Conservation (phyloP, 2,797 vertebrate genomes). For the Scleropages formosus region DNA sequence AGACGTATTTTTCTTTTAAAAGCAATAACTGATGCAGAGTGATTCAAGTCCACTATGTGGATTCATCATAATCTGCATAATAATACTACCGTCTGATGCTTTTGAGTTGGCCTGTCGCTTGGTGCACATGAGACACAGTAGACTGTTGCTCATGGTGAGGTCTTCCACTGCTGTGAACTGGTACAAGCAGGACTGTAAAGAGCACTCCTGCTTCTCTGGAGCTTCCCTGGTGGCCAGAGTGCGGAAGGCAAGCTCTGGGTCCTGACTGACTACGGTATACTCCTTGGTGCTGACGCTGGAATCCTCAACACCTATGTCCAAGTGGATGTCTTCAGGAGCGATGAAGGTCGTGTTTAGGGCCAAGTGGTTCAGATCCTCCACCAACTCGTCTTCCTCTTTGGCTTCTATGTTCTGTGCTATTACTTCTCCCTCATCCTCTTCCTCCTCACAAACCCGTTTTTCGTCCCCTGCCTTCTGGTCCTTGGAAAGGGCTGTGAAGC, state of each 20-base stretch:
- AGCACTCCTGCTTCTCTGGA: slow-evolving; percentile 75
- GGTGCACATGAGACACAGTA: slow-evolving; percentile 87
- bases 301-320: slow-evolving; percentile 51
- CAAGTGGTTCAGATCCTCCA: slow-evolving; percentile 58
- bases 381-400: slow-evolving; percentile 54
- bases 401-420: background rate
- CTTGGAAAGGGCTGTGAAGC: slow-evolving; percentile 57
- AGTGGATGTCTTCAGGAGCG: slow-evolving; percentile 53
- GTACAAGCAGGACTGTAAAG: slow-evolving; percentile 82
- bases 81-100: slow-evolving; percentile 51
- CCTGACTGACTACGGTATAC: slow-evolving; percentile 66
- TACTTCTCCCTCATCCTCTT: slow-evolving; percentile 8
- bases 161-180: slow-evolving; percentile 91
- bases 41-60: too few species aligned
- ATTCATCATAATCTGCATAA: too few species aligned
- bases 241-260: slow-evolving; percentile 83
- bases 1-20: background rate
- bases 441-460: slow-evolving; percentile 24
- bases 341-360: slow-evolving; percentile 50
- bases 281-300: slow-evolving; percentile 48
- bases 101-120: slow-evolving; percentile 57
- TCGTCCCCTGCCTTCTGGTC: slow-evolving; percentile 43
- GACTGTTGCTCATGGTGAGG: slow-evolving; percentile 83
- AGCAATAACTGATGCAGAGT: too few species aligned
- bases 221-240: slow-evolving; percentile 73